These are phyloP conservation scores for Lepilemur septentrionalis DNA, from an alignment of 2,797 vertebrate genomes.

Conservation along the genomic window DNA sequence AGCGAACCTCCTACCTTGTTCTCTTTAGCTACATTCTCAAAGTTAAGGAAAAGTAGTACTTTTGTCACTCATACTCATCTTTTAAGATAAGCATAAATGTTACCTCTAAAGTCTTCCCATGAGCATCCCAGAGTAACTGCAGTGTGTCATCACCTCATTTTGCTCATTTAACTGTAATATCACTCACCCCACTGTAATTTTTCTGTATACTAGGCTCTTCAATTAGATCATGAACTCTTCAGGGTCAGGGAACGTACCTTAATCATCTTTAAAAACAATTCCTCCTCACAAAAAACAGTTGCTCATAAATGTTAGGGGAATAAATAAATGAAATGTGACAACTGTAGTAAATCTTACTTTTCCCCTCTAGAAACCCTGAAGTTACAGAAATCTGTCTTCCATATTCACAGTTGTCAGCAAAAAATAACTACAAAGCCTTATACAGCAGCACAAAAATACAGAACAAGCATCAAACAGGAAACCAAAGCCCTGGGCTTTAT, in stretches of 20 bases:
- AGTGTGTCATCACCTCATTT: not conserved
- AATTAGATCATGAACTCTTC: not conserved
- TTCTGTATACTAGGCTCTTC: not conserved
- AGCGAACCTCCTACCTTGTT: not conserved
- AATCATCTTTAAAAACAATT: conserved; percentile 35
- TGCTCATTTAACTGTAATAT: not conserved
- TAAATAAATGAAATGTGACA: not conserved
- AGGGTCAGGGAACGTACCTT: not conserved
- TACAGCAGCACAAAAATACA: not conserved
- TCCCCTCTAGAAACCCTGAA: not conserved
- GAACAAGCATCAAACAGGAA: conserved; percentile 7
- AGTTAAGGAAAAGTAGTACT: not conserved
- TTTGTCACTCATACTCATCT: not conserved
- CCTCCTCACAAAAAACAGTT: not conserved
- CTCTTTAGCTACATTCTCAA: not conserved
- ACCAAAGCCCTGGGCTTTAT: not conserved
- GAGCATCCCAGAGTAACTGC: not conserved
- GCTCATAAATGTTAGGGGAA: not conserved
- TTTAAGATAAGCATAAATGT: not conserved
- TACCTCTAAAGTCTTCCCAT: not conserved
- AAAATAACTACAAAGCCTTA: not conserved
- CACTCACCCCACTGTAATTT: not conserved
- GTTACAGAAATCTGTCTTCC: conserved; percentile 19
- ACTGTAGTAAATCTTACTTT: not conserved
- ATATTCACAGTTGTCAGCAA: not conserved